Conservation (phyloP, 2,113 vertebrate genomes). For the Pithys albifrons region DNA sequence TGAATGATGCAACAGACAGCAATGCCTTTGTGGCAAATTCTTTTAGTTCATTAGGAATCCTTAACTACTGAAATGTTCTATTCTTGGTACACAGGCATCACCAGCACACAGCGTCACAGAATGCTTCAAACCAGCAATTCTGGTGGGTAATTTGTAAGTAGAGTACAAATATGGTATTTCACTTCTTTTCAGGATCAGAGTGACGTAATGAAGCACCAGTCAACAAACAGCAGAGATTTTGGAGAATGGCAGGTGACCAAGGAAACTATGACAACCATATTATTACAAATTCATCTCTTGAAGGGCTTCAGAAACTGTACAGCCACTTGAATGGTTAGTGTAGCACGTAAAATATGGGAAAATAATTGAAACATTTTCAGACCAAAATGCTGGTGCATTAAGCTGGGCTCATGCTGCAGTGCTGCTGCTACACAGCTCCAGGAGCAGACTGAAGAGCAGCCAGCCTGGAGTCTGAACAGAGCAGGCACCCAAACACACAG, state of each 20-base stretch:
- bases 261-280: neutral
- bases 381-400: neutral
- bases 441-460: neutral
- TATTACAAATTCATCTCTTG: neutral
- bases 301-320: neutral
- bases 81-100: neutral
- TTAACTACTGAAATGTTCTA: neutral
- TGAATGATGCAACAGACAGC: neutral
- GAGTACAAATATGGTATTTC: neutral
- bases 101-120: neutral
- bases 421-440: neutral
- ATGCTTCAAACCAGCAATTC: neutral
- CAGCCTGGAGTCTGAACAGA: neutral
- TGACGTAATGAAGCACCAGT: neutral
- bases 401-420: neutral
- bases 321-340: neutral
- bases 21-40: neutral
- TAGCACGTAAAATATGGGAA: neutral
- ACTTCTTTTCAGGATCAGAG: neutral
- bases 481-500: neutral
- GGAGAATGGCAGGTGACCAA: neutral
- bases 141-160: neutral
- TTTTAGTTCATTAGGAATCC: neutral
- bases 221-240: neutral
- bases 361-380: neutral